Percentiles rank a stretch among this genome's conserved stretches.
These are phyloP conservation scores for Aplocera efformata DNA, from an alignment of 2,888 invertebrate species.

Conservation along the genomic window DNA sequence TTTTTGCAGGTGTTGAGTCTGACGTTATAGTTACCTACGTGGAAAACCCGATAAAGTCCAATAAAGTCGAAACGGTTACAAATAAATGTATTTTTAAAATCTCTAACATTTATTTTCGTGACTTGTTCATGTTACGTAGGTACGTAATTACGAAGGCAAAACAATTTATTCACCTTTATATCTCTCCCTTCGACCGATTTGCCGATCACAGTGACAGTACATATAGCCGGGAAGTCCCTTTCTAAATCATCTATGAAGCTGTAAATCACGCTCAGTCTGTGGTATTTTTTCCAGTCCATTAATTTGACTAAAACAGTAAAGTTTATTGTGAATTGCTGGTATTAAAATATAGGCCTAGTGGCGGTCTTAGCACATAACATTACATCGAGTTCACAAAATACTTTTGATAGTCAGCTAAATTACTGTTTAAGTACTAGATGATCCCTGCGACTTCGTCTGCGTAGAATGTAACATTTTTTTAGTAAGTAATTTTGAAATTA, in stretches of 20 bases:
- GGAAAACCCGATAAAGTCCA: no score
- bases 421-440: no score
- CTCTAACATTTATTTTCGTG: neutral
- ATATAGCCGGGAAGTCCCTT: slow-evolving; percentile 86
- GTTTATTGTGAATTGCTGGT: neutral
- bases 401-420: no score
- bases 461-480: no score
- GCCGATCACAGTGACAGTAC: slow-evolving; percentile 88
- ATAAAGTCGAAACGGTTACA: no score
- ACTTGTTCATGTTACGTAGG: slow-evolving; percentile 2
- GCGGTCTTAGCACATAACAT: no score
- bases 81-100: no score
- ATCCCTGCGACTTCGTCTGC: no score
- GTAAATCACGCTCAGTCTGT: slow-evolving; percentile 86
- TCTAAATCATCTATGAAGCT: slow-evolving; percentile 88
- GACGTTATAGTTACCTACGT: no score
- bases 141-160: slow-evolving; percentile 7
- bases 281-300: slow-evolving; percentile 90
- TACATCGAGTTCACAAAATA: no score
- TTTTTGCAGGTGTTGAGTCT: no score
- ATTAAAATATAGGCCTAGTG: neutral
- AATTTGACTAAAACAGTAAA: slow-evolving; percentile 46
- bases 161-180: slow-evolving; percentile 79
- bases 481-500: no score
- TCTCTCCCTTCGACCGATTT: slow-evolving; percentile 87